Conservation (phyloP, 1,140 invertebrate species). For the Listronotus oregonensis region DNA sequence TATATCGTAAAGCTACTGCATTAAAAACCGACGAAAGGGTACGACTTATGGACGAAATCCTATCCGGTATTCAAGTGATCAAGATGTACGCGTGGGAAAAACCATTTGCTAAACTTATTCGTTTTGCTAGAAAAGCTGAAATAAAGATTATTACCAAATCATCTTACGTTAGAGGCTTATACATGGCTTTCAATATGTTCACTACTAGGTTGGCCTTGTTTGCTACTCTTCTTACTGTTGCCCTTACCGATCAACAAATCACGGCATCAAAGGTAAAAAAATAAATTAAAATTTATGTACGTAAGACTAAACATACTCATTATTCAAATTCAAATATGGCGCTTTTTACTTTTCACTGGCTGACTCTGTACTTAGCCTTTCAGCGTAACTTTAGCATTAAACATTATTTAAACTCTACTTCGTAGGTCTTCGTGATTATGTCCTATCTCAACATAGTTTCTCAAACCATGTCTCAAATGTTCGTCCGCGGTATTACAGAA, state of each 20-base stretch:
- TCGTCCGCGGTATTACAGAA: constrained; percentile 71
- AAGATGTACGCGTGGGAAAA: constrained; percentile 85
- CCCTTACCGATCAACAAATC: constrained; percentile 60
- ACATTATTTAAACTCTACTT: too few relatives aligned
- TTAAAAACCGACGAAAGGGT: constrained; percentile 76
- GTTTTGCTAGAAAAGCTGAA: constrained; percentile 65
- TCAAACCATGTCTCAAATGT: constrained; percentile 71
- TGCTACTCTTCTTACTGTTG: constrained; percentile 65
- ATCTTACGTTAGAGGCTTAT: constrained; percentile 73
- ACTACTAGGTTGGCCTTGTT: constrained; percentile 71
- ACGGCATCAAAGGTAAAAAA: constrained; percentile 62
- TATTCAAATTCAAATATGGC: too few relatives aligned
- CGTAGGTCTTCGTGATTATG: constrained; percentile 66
- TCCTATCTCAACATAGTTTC: constrained; percentile 68
- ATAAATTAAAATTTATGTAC: too few relatives aligned
- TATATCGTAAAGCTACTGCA: constrained; percentile 67
- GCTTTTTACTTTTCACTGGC: too few relatives aligned
- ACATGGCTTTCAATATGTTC: constrained; percentile 73
- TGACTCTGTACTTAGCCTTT: too few relatives aligned
- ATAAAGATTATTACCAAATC: constrained; percentile 66
- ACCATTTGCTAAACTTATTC: constrained; percentile 67
- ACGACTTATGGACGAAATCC: constrained; percentile 78
- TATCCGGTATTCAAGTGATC: constrained; percentile 73
- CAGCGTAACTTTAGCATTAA: too few relatives aligned
- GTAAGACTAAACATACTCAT: too few relatives aligned